Conservation (phyloP, 1,140 invertebrate species). For the Lepidurus apus region DNA sequence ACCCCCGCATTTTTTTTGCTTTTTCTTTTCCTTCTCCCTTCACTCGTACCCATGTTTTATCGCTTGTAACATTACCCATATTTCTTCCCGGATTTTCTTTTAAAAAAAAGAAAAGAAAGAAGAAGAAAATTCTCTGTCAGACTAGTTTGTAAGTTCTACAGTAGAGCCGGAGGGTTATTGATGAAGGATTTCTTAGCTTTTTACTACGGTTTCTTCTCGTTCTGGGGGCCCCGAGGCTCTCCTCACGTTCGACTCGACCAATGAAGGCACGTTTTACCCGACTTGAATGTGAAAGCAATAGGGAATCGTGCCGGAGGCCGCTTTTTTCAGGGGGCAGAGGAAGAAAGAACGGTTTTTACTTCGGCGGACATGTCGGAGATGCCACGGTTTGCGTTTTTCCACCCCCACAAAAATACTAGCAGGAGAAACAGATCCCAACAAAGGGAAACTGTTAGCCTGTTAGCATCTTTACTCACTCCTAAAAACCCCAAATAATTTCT, state of each 20-base stretch:
- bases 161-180: background rate
- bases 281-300: slow-evolving; percentile 19
- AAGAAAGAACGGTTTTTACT: no score
- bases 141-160: slow-evolving; percentile 3
- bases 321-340: background rate
- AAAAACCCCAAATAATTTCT: no score
- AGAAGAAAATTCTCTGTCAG: slow-evolving; percentile 6
- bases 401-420: no score
- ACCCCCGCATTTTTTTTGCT: background rate
- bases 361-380: no score
- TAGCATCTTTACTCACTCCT: no score
- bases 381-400: no score
- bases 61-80: slow-evolving; percentile 21
- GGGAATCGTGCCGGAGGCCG: background rate
- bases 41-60: background rate
- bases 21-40: background rate
- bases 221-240: background rate
- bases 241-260: background rate
- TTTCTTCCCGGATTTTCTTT: slow-evolving; percentile 8
- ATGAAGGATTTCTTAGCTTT: slow-evolving; percentile 5
- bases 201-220: background rate
- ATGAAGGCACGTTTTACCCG: background rate
- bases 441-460: no score
- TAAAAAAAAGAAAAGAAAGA: background rate
- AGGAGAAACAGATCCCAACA: no score